Conservation (phyloP, 2,888 invertebrate genomes). For the Dilophus febrilis region DNA sequence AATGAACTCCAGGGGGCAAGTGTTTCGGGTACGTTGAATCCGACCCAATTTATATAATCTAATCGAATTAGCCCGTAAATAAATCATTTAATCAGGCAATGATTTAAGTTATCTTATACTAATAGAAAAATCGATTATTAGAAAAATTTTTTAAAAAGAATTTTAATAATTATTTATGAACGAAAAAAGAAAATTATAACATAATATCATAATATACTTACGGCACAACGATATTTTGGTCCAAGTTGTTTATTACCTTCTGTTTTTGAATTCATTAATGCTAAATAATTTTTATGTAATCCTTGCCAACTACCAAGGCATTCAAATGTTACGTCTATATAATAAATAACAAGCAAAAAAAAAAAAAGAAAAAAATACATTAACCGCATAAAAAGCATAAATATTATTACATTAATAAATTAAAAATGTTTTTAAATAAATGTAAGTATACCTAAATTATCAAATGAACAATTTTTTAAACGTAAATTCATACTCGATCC, state of each 20-base stretch:
- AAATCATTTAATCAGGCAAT: too few species aligned
- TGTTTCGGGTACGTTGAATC: too few species aligned
- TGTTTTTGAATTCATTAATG: slow-evolving; percentile 34
- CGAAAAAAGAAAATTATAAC: slow-evolving; percentile 4
- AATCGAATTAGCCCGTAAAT: too few species aligned
- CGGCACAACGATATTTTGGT: slow-evolving; percentile 42
- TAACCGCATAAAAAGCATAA: background rate
- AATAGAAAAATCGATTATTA: background rate
- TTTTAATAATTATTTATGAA: background rate
- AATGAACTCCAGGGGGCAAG: too few species aligned
- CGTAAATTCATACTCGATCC: slow-evolving; percentile 39
- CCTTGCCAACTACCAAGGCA: slow-evolving; percentile 47
- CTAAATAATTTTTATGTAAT: slow-evolving; percentile 36
- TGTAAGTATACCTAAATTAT: slow-evolving; percentile 33
- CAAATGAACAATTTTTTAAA: slow-evolving; percentile 38
- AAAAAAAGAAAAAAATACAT: too few species aligned
- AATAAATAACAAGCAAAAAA: too few species aligned
- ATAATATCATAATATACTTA: slow-evolving; percentile 22
- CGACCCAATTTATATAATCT: too few species aligned
- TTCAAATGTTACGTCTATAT: slow-evolving; percentile 39
- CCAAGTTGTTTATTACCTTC: slow-evolving; percentile 25
- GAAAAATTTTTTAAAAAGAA: background rate
- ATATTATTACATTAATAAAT: slow-evolving; percentile 7
- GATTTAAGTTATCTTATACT: too few species aligned
- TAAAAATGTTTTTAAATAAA: slow-evolving; percentile 5